Base-by-base conservation (phyloP, 1,140 invertebrate species). In the Ephestia elutella region DNA sequence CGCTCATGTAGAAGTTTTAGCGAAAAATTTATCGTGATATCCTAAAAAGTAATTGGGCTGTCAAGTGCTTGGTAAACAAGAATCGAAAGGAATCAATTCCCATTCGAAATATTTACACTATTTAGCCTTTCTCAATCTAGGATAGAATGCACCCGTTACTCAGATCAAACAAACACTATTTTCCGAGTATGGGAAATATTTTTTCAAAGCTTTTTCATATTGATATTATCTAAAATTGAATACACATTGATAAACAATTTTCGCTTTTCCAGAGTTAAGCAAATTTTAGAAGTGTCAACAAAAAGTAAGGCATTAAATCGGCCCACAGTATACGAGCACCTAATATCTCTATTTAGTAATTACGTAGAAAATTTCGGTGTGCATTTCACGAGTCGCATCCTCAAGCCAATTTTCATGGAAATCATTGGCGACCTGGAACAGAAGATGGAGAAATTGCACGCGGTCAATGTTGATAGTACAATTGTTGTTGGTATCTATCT, bases 401-500 rank as follows among this genome's bases (percentile, higher is more conserved):
- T 89, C 13, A 85, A 73, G 56, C 78, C 80, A 7, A 77, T 86
- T 55, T 87, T 89, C 56, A 74, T 56, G 25, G 76, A 81, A 13
- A 83, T 80, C 17, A 76, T 90, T 35, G 38, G 35, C 8, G 80
- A 81, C 50, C 76, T 89, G 21, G 87, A 90, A 63, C 78, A 81
- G 49, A 87, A 79, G 70, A 75, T 90, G 67, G 85, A 88, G 49
- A 88, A 87, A 54, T 58, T 88, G 5, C 82, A 89, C 25, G 60
- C 74, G 17, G 65, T 88, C 4, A 82, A 79, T 65, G 71, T 74
- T 30, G 80, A 87, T 25, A 78, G 75, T 63, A 73, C 77, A 18
- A 73, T 85, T 30, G 65, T 84, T 54, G 86, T 90, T 54, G 87
- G 89, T 5, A 68, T 89, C 21, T 89, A 89, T 66, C 68, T 87